These are phyloP conservation scores for Nerophis lumbriciformis DNA, from an alignment of 2,113 vertebrate species.

Conservation along the genomic window DNA sequence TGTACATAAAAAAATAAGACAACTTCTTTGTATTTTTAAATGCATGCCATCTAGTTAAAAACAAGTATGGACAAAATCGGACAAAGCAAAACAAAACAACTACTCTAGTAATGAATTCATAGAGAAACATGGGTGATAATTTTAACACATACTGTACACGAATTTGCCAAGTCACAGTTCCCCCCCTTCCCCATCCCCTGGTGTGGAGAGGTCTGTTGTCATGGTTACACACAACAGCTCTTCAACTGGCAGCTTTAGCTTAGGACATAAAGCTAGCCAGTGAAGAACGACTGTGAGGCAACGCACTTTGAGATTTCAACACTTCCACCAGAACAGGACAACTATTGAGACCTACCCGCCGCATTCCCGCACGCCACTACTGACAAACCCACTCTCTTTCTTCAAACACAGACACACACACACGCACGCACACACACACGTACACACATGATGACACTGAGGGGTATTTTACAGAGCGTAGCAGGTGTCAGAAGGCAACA, in stretches of 20 bases:
- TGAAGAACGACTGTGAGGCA: conserved; percentile 83
- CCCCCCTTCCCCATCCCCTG: conserved; percentile 12
- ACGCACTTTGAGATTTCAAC: conserved; percentile 50
- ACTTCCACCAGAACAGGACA: conserved; percentile 35
- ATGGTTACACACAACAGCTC: conserved; percentile 83
- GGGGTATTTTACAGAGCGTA: conserved; percentile 49
- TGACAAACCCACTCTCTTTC: conserved; percentile 2
- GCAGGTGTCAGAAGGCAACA: conserved; percentile 59
- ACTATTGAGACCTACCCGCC: conserved; percentile 28
- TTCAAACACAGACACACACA: conserved; percentile 6
- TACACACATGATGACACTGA: conserved; percentile 43
- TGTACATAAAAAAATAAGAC: too few species aligned
- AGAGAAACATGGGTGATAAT: neutral
- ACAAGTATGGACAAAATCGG: too few species aligned
- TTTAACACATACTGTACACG: neutral
- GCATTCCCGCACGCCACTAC: conserved; percentile 6
- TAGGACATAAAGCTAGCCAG: conserved; percentile 81
- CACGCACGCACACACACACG: neutral
- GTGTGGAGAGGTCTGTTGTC: conserved; percentile 58
- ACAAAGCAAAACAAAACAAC: too few species aligned
- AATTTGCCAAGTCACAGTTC: conserved; percentile 2
- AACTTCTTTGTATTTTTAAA: neutral
- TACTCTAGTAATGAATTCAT: neutral
- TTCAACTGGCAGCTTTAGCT: conserved; percentile 84
- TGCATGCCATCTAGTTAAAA: neutral